phyloP scores from a whole-genome alignment of 2,888 invertebrate genomes.

The Mythimna lalbum region DNA sequence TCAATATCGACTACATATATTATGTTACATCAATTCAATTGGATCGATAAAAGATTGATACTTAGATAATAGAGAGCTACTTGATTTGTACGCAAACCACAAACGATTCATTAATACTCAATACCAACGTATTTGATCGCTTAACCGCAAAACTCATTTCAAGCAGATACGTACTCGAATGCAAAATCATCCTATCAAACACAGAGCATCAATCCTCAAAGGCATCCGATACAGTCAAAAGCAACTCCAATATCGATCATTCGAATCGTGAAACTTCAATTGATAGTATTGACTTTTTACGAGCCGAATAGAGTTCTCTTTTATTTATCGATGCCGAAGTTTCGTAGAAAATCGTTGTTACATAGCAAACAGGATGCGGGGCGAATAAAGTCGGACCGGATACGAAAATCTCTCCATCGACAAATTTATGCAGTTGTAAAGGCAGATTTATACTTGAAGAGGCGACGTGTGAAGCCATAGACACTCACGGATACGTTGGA shows the following conservation, averaged over 20 bases:
- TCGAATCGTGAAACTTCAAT: conserved; percentile 56
- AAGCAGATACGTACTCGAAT: conserved; percentile 33
- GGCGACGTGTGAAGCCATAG: conserved; percentile 80
- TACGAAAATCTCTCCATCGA: conserved; percentile 87
- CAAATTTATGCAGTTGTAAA: conserved; percentile 89
- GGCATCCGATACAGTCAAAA: conserved; percentile 46
- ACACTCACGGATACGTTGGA: conserved; percentile 63
- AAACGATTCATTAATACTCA: conserved; percentile 28
- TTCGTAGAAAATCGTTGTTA: conserved; percentile 75
- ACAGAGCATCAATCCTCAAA: conserved; percentile 46
- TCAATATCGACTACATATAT: neutral
- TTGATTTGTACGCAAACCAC: neutral
- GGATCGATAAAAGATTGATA: neutral
- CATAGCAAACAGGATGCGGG: conserved; percentile 81
- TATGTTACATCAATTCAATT: neutral
- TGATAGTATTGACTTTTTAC: conserved; percentile 63
- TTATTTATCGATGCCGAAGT: conserved; percentile 68
- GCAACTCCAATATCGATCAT: conserved; percentile 56
- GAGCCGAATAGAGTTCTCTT: conserved; percentile 62
- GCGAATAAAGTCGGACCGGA: conserved; percentile 83
- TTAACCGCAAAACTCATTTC: conserved; percentile 49
- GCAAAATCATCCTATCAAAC: conserved; percentile 42
- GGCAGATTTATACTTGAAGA: conserved; percentile 84
- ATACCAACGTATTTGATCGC: conserved; percentile 29
- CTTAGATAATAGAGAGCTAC: neutral